Evolutionary conservation across 2,113 vertebrate genomes (phyloP), one percentile per base, ranked within the genome.

Genomic region (Suricata suricatta): DNA sequence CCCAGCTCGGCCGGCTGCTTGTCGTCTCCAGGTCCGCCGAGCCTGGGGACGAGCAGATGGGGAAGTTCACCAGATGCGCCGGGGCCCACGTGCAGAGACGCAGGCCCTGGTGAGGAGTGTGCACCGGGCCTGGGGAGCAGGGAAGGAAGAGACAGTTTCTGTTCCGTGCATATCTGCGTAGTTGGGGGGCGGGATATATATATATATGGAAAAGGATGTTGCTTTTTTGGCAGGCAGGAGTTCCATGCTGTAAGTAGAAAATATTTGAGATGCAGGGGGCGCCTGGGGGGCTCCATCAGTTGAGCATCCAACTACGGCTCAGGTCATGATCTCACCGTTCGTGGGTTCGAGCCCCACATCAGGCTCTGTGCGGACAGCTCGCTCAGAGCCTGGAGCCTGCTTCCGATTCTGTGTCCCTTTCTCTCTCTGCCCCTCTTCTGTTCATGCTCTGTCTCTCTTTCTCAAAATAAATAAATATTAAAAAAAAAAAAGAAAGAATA

Each of bases 71-170:
- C 44, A 4, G 35, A 5, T 5, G 44, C 4, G 12, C 25, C 44
- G 10, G 47, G 31, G 68, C 38, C 19, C 2, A 41, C 2, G 3
- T 2, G 21, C 64, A 29, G 17, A 21, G 21, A 38, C 60, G 2
- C 3, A 0, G 10, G 64, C 47, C 52, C 16, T 44, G 12, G 11
- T 17, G 16, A 2, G 79, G 66, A 13, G 2, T 6, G 38, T 21
- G 15, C 41, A 14, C 5, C 9, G 12, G 44, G 71, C 47, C 25
- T 38, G 2, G 31, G 33, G 31, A 29, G 2, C 25, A 12, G 81
- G 23, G 25, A 68, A 27, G 64, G 63, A 52, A 33, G 87, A 71
- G 23, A 4, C 7, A 17, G 10, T 38, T 8, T 44, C 33, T 3
- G 0, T 29, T 47, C 17, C 57, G 63, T 23, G 44, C 31, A 11